Evolutionary conservation across 1,140 invertebrate genomes (phyloP).

Genomic region (Elymnias hypermnestra): DNA sequence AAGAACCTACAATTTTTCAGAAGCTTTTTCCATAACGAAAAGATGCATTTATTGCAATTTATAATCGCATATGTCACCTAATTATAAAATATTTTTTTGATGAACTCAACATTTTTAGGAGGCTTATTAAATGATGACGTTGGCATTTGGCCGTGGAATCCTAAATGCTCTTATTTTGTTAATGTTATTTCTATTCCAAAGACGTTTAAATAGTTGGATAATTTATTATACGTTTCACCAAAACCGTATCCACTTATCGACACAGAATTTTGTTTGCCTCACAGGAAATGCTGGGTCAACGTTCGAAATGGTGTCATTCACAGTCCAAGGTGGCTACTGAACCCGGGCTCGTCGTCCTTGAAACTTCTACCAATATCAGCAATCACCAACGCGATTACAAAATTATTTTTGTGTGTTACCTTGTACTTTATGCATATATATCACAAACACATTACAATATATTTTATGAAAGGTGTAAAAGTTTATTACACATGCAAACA

Average conservation of each 20-base stretch:
- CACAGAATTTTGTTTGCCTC: conserved; percentile 44
- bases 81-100: too few relatives aligned
- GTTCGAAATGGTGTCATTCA: conserved; percentile 69
- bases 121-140: too few relatives aligned
- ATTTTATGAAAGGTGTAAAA: conserved; percentile 9
- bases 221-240: conserved; percentile 6
- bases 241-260: conserved; percentile 28
- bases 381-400: conserved; percentile 29
- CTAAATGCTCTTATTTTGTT: too few relatives aligned
- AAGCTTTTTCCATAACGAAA: too few relatives aligned
- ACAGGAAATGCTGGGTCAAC: conserved; percentile 67
- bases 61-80: too few relatives aligned
- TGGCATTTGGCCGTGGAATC: too few relatives aligned
- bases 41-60: too few relatives aligned
- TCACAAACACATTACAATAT: not conserved
- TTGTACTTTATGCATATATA: conserved; percentile 1
- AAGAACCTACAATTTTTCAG: too few relatives aligned
- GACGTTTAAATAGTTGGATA: conserved; percentile 6
- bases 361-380: conserved; percentile 56
- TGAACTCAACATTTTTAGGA: too few relatives aligned
- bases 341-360: conserved; percentile 63
- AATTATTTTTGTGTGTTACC: conserved; percentile 8
- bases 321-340: conserved; percentile 65
- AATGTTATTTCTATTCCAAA: conserved; percentile 40
- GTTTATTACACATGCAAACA: conserved; percentile 5